Evolutionary conservation across 2,113 vertebrate species (phyloP).

Genomic region (Terrapene triunguis): DNA sequence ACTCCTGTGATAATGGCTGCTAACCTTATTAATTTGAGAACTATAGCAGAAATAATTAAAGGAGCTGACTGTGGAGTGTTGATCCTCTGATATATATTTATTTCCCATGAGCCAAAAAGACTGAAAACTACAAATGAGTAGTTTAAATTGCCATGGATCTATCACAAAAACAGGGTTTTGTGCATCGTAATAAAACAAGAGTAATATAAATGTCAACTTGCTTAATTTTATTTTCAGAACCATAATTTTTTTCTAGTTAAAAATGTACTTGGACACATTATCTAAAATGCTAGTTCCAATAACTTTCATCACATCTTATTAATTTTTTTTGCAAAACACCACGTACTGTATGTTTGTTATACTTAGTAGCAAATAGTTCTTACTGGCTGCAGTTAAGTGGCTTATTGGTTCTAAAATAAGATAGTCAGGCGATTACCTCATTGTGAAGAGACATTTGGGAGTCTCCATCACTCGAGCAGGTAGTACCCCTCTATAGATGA

Average conservation of each 20-base stretch:
- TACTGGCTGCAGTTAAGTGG: background rate
- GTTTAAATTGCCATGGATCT: background rate
- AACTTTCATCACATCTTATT: background rate
- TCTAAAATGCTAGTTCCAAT: background rate
- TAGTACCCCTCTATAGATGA: background rate
- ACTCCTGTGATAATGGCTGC: background rate
- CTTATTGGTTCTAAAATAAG: background rate
- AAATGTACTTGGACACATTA: background rate
- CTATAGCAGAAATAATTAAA: background rate
- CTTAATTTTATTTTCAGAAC: background rate
- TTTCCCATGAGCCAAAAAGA: background rate
- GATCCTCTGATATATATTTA: background rate
- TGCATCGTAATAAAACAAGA: background rate
- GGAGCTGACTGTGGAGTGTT: background rate
- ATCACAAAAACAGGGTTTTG: background rate
- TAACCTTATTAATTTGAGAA: slow-evolving; percentile 19
- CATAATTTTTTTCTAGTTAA: background rate
- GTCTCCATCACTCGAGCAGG: background rate
- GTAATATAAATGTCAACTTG: background rate
- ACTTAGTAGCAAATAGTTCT: slow-evolving; percentile 24
- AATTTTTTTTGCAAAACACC: background rate
- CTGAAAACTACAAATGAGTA: background rate
- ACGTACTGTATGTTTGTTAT: background rate
- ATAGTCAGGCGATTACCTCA: background rate
- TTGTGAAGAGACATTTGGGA: background rate